These are phyloP conservation scores for Cheilosia impressa DNA, from an alignment of 2,888 invertebrate genomes.

Conservation along the genomic window DNA sequence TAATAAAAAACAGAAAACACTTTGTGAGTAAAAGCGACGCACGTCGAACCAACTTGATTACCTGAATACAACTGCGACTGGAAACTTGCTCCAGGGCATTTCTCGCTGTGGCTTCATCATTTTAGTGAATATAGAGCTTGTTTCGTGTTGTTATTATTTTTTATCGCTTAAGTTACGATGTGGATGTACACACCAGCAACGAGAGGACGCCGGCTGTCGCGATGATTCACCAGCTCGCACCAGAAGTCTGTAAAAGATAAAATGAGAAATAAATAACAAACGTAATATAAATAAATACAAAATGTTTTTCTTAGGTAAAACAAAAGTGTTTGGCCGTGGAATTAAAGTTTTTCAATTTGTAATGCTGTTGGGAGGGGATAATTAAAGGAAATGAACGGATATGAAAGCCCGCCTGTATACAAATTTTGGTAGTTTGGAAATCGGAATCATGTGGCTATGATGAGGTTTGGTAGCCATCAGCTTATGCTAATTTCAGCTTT, in stretches of 20 bases:
- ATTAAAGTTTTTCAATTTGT: not conserved
- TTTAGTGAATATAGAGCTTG: conserved; percentile 23
- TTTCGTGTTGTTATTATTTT: conserved; percentile 22
- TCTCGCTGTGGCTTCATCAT: conserved; percentile 60
- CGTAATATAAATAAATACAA: conserved; percentile 21
- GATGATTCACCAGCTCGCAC: conserved; percentile 58
- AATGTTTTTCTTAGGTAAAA: not conserved
- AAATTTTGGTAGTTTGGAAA: not conserved
- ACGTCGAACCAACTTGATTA: conserved; percentile 62
- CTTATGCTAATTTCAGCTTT: not conserved
- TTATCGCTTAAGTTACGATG: conserved; percentile 57
- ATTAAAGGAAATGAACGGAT: not conserved
- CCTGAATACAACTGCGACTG: conserved; percentile 72
- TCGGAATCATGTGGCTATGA: not conserved
- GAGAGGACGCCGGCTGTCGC: conserved; percentile 1
- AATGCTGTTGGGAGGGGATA: not conserved
- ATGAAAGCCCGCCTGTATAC: conserved; percentile 2
- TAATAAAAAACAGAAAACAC: not conserved
- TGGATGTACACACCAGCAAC: conserved; percentile 29
- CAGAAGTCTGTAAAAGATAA: conserved; percentile 57
- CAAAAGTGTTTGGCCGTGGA: conserved; percentile 5
- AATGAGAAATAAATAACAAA: conserved; percentile 35
- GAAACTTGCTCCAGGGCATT: conserved; percentile 61
- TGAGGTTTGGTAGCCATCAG: not conserved
- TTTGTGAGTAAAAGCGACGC: conserved; percentile 11